These are phyloP conservation scores for Neuroterus valhalla DNA, from an alignment of 1,140 invertebrate species.

Conservation along the genomic window DNA sequence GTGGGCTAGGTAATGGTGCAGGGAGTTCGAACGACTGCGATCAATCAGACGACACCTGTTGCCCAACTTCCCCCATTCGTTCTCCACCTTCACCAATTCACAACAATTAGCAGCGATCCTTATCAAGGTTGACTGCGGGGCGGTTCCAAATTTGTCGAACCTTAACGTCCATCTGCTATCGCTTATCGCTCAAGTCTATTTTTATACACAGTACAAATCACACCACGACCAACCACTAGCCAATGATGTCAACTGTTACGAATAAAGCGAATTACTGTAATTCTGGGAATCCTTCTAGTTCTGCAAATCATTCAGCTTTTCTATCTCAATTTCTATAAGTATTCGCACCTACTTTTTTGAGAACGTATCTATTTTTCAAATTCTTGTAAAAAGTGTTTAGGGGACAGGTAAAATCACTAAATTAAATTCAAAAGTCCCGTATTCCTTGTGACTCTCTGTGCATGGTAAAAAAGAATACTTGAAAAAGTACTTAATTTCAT, in stretches of 20 bases:
- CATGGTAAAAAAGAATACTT: too few species aligned
- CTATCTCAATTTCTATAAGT: too few species aligned
- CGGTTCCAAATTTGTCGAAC: conserved; percentile 26
- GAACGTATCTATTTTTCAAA: too few species aligned
- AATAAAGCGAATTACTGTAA: too few species aligned
- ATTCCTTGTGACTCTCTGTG: too few species aligned
- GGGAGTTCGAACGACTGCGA: conserved; percentile 67
- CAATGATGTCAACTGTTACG: neutral
- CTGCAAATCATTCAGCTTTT: too few species aligned
- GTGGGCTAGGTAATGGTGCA: conserved; percentile 70
- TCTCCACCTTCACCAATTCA: conserved; percentile 71
- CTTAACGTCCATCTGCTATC: neutral
- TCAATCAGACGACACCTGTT: conserved; percentile 76
- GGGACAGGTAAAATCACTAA: too few species aligned
- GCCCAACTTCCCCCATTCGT: conserved; percentile 68
- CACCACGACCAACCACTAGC: neutral
- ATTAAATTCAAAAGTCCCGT: too few species aligned
- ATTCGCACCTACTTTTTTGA: too few species aligned
- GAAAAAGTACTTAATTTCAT: too few species aligned
- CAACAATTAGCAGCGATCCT: conserved; percentile 73
- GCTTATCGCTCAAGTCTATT: neutral
- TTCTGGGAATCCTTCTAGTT: too few species aligned
- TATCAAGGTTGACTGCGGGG: conserved; percentile 64
- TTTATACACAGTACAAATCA: neutral
- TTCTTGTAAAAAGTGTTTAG: too few species aligned